phyloP scores from a whole-genome alignment of 2,113 vertebrate genomes.

The Loxodonta africana region DNA sequence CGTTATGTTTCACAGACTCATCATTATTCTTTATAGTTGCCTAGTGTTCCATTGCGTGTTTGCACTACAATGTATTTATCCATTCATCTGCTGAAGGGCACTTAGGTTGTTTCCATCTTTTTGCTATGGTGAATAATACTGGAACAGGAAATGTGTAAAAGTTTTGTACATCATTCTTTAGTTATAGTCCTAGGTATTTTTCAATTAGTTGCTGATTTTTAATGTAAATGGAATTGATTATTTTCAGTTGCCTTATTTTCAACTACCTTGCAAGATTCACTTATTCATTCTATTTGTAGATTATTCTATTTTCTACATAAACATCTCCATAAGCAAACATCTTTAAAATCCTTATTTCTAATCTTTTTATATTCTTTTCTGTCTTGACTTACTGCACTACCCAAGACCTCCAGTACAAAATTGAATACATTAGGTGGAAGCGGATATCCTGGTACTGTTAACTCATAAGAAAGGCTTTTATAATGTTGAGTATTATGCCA shows the following conservation, averaged over 20 bases:
- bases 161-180: not conserved
- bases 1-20: not conserved
- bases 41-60: not conserved
- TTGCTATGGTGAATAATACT: not conserved
- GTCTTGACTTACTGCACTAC: not conserved
- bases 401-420: not conserved
- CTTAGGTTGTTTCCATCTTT: not conserved
- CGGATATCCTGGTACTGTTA: not conserved
- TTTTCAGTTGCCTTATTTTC: not conserved
- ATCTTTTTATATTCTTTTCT: not conserved
- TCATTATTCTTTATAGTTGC: not conserved
- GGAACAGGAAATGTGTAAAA: not conserved
- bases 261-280: not conserved
- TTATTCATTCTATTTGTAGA: not conserved
- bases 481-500: not conserved
- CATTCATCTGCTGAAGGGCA: not conserved
- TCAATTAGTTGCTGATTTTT: not conserved
- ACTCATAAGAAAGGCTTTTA: not conserved
- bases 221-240: not conserved
- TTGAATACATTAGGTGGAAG: not conserved
- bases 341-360: not conserved
- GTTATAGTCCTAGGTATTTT: not conserved
- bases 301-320: not conserved
- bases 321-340: not conserved
- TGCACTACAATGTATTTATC: not conserved